Conservation (phyloP, 2,797 vertebrate species). For the Eulemur rubriventer region DNA sequence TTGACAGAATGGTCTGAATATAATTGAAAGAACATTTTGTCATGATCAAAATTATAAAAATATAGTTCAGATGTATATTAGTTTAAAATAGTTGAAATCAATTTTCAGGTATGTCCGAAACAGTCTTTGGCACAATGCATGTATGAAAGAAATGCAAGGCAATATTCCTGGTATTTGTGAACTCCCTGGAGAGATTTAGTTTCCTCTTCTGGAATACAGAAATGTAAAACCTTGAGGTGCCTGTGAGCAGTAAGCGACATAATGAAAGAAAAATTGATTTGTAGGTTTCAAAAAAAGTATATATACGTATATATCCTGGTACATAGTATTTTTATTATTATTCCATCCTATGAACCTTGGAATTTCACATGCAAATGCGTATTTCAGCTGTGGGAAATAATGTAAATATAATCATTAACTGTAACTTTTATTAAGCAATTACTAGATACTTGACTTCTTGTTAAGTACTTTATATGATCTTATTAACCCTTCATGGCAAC, state of each 20-base stretch:
- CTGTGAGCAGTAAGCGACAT: neutral
- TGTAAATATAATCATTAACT: neutral
- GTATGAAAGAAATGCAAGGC: neutral
- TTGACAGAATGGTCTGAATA: neutral
- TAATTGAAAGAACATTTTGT: constrained; percentile 26
- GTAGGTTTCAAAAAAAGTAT: neutral
- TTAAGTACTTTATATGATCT: neutral
- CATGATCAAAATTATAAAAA: constrained; percentile 48
- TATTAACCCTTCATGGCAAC: neutral
- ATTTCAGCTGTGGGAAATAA: neutral
- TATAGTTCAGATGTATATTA: neutral
- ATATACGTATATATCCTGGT: neutral
- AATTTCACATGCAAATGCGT: neutral
- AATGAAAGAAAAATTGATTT: neutral
- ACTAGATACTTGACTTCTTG: neutral
- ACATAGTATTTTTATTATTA: neutral
- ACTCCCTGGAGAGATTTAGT: neutral
- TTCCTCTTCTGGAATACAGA: neutral
- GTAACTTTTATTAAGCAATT: neutral
- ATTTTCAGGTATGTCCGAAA: neutral
- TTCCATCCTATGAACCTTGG: neutral
- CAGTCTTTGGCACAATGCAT: neutral
- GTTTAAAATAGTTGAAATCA: constrained; percentile 5
- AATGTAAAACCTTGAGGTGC: neutral
- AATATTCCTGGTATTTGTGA: neutral